phyloP scores from a whole-genome alignment of 2,797 vertebrate species.

The Lates japonicus region DNA sequence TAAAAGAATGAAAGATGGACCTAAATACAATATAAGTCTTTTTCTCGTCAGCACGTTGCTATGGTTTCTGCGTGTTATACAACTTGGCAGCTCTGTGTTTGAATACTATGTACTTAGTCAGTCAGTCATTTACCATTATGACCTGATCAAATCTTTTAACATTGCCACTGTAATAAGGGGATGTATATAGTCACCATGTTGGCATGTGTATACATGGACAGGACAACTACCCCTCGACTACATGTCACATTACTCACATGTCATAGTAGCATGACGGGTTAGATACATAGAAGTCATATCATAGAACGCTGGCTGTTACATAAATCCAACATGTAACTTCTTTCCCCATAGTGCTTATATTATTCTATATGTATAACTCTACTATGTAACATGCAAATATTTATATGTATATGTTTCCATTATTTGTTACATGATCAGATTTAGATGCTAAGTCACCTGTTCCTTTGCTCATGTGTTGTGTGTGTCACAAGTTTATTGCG shows the following conservation, averaged over 20 bases:
- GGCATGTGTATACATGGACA: not conserved
- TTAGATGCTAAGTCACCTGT: not conserved
- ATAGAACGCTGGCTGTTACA: not conserved
- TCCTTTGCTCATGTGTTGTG: not conserved
- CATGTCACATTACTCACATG: not conserved
- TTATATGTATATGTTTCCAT: not conserved
- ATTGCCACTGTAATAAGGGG: not conserved
- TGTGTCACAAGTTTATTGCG: not conserved
- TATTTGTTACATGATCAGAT: not conserved
- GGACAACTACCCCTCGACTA: not conserved
- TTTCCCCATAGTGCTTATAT: too few species aligned
- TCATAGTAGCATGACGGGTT: not conserved
- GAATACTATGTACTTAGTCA: not conserved
- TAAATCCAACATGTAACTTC: too few species aligned
- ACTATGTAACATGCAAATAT: too few species aligned
- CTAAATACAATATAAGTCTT: too few species aligned
- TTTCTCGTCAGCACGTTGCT: too few species aligned
- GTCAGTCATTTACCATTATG: not conserved
- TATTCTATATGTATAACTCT: too few species aligned
- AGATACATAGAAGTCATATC: not conserved
- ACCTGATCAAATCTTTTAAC: slow-evolving; percentile 5
- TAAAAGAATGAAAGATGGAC: too few species aligned
- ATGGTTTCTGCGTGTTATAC: not conserved
- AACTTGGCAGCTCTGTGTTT: too few species aligned
- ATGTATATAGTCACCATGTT: not conserved